phyloP scores from a whole-genome alignment of 1,140 invertebrate genomes.

The Heliconius hermathena region DNA sequence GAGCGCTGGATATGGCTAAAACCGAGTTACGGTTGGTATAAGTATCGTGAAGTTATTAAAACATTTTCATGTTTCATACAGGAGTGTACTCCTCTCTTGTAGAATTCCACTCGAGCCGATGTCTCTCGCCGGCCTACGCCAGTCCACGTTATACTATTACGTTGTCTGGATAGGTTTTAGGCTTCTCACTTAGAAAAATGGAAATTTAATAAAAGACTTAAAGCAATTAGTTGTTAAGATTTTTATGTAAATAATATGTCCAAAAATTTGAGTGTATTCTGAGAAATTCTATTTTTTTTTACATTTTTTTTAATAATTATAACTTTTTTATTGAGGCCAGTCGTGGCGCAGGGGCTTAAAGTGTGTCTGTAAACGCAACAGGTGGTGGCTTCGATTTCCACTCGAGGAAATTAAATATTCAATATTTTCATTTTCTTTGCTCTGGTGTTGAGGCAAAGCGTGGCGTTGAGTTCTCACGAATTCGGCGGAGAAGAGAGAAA shows the following conservation, averaged over 20 bases:
- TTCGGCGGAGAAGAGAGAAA: too few relatives aligned
- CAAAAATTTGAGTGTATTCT: background rate
- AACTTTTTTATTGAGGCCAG: too few relatives aligned
- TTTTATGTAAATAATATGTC: conserved; percentile 5
- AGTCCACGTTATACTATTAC: conserved; percentile 26
- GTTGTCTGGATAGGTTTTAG: conserved; percentile 30
- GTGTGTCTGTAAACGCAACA: too few relatives aligned
- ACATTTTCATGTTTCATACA: conserved; percentile 26
- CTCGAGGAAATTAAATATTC: too few relatives aligned
- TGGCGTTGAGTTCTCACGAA: too few relatives aligned
- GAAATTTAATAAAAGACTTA: conserved; percentile 20
- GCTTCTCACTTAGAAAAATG: conserved; percentile 11
- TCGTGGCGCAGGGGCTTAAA: too few relatives aligned
- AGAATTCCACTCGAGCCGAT: conserved; percentile 31
- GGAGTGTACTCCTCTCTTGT: conserved; percentile 14
- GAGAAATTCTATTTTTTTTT: background rate
- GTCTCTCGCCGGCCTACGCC: conserved; percentile 23
- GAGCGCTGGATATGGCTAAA: background rate
- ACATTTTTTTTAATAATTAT: too few relatives aligned
- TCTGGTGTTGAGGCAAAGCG: too few relatives aligned
- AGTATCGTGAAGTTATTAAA: conserved; percentile 14
- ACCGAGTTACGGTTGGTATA: background rate
- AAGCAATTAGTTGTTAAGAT: conserved; percentile 12
- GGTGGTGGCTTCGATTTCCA: too few relatives aligned
- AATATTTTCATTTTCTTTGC: too few relatives aligned